These are phyloP conservation scores for Drosophila bocki DNA, from an alignment of 1,140 invertebrate species.

Conservation along the genomic window DNA sequence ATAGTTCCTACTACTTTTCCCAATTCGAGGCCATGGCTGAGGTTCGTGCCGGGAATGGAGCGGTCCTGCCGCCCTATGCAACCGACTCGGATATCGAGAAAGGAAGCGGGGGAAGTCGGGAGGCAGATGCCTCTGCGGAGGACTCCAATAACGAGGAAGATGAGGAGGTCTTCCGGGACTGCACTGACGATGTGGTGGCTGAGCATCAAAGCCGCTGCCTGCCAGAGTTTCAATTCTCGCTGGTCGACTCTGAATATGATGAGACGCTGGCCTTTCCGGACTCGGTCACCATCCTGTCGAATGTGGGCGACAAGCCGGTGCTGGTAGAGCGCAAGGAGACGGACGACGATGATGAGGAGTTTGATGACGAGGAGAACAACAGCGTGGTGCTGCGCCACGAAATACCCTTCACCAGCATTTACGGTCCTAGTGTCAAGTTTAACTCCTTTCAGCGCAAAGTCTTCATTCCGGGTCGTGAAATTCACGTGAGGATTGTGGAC, in stretches of 20 bases:
- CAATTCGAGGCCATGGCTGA: constrained; percentile 71
- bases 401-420: constrained; percentile 89
- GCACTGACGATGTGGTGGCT: constrained; percentile 41
- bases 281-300: constrained; percentile 86
- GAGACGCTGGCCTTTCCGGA: constrained; percentile 88
- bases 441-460: constrained; percentile 90
- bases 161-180: constrained; percentile 36
- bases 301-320: constrained; percentile 86
- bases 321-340: constrained; percentile 84
- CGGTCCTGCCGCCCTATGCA: constrained; percentile 48
- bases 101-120: constrained; percentile 16
- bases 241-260: constrained; percentile 88
- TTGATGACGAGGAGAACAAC: constrained; percentile 64
- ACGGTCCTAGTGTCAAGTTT: constrained; percentile 89
- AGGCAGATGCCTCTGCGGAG: constrained; percentile 17
- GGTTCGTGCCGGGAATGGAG: constrained; percentile 8
- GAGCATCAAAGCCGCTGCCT: constrained; percentile 62
- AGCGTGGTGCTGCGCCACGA: constrained; percentile 67
- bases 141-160: constrained; percentile 21
- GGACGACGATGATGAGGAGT: constrained; percentile 74
- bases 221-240: constrained; percentile 81
- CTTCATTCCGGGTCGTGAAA: constrained; percentile 91
- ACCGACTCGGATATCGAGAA: constrained; percentile 10
- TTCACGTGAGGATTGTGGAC: constrained; percentile 90
- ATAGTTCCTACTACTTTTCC: constrained; percentile 72